Conservation (phyloP, 2,888 invertebrate species). For the Dolichomitus sp. region DNA sequence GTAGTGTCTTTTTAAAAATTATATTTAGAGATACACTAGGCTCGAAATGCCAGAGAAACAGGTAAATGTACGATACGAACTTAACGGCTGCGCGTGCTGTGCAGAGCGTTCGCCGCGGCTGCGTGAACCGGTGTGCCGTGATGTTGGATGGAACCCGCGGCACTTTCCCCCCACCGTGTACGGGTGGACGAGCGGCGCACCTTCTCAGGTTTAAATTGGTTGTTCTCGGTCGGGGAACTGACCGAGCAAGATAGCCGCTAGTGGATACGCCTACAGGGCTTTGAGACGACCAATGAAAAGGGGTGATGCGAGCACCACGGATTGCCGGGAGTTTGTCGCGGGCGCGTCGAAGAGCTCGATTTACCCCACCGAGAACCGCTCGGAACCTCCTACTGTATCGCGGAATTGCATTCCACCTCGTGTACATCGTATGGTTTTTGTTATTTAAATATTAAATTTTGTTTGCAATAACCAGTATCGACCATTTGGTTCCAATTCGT, state of each 20-base stretch:
- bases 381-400: constrained; percentile 35
- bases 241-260: constrained; percentile 47
- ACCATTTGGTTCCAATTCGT: too few species aligned
- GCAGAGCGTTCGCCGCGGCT: constrained; percentile 83
- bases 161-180: constrained; percentile 61
- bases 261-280: constrained; percentile 50
- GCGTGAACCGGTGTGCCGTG: constrained; percentile 84
- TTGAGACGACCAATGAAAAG: constrained; percentile 50
- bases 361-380: constrained; percentile 19
- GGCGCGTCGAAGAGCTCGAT: constrained; percentile 12
- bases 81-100: constrained; percentile 67
- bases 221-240: constrained; percentile 34
- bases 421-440: background rate
- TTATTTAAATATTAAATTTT: background rate
- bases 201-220: constrained; percentile 38
- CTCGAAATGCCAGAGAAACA: constrained; percentile 29
- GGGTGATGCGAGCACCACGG: constrained; percentile 5
- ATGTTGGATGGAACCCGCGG: constrained; percentile 72
- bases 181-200: constrained; percentile 29
- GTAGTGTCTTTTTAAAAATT: constrained; percentile 3
- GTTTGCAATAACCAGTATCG: too few species aligned
- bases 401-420: background rate
- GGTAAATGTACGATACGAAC: constrained; percentile 50
- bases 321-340: constrained; percentile 38
- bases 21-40: constrained; percentile 41